A percentile compares a stretch with the other conserved stretches of the same genome.
Evolutionary conservation across 2,797 vertebrate species (phyloP).

Genomic region (Spinibarbus caldwelli): DNA sequence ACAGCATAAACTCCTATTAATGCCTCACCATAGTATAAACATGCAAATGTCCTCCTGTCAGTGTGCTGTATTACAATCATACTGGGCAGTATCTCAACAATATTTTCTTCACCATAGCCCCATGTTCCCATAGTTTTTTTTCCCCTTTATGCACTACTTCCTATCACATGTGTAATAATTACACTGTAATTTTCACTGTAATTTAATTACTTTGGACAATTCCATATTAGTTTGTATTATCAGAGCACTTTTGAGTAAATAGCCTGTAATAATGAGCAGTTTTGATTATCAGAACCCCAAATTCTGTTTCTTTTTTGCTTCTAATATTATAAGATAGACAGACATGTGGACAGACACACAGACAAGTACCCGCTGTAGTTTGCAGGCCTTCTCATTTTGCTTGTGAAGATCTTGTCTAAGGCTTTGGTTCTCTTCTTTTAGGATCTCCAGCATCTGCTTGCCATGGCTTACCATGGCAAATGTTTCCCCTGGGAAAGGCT

Average conservation of each 20-base stretch:
- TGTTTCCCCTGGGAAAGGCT: conserved; percentile 45
- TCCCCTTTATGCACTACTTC: too few species aligned
- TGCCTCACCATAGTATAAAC: too few species aligned
- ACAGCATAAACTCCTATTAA: conserved; percentile 30
- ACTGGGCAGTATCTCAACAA: neutral
- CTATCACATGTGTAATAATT: too few species aligned
- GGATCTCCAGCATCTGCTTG: conserved; percentile 85
- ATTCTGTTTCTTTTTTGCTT: neutral
- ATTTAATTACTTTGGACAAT: neutral
- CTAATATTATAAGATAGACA: neutral
- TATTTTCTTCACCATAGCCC: neutral
- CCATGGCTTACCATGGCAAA: conserved; percentile 63
- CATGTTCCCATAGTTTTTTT: neutral
- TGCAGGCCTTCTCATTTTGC: conserved; percentile 81
- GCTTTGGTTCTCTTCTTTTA: conserved; percentile 82
- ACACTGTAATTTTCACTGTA: neutral
- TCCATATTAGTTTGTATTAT: neutral
- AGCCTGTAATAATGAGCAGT: neutral
- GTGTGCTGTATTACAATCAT: neutral
- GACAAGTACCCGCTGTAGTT: conserved; percentile 81
- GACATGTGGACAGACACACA: neutral
- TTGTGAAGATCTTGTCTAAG: conserved; percentile 83
- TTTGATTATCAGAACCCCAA: neutral
- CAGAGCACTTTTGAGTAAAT: neutral
- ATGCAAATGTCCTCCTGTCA: neutral